These are phyloP conservation scores for Corythornis leucogaster DNA, from an alignment of 2,797 vertebrate genomes.

Conservation along the genomic window DNA sequence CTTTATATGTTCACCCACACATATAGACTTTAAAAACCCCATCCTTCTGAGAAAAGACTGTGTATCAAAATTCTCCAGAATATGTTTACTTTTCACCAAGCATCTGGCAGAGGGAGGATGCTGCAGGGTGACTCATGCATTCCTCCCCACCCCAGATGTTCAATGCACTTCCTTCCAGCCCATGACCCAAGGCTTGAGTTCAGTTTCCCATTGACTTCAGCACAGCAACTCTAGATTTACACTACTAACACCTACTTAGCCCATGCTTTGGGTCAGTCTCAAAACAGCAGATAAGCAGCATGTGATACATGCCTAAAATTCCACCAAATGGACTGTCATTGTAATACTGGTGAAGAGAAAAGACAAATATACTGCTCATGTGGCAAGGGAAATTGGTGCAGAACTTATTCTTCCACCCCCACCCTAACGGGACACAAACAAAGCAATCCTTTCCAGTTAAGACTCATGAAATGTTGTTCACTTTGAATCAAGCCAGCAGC, in stretches of 20 bases:
- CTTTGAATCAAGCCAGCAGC: not conserved
- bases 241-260: constrained; percentile 26
- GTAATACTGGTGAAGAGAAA: constrained; percentile 1
- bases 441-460: not conserved
- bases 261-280: not conserved
- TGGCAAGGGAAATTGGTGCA: not conserved
- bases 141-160: constrained; percentile 45
- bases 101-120: constrained; percentile 61
- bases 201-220: constrained; percentile 45
- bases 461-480: not conserved
- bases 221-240: constrained; percentile 31
- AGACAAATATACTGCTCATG: not conserved
- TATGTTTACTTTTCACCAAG: constrained; percentile 50
- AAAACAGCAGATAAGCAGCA: constrained; percentile 37
- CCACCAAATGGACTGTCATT: not conserved
- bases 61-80: not conserved
- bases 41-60: constrained; percentile 33
- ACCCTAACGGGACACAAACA: not conserved
- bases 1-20: constrained; percentile 50
- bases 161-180: constrained; percentile 52
- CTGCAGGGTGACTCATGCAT: constrained; percentile 51
- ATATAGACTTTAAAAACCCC: constrained; percentile 3
- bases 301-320: constrained; percentile 37
- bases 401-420: not conserved
- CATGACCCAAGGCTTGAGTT: constrained; percentile 44